Percentiles rank a stretch among this genome's conserved stretches.
Evolutionary conservation across 2,113 vertebrate genomes (phyloP).

Genomic region (Gadus chalcogrammus): DNA sequence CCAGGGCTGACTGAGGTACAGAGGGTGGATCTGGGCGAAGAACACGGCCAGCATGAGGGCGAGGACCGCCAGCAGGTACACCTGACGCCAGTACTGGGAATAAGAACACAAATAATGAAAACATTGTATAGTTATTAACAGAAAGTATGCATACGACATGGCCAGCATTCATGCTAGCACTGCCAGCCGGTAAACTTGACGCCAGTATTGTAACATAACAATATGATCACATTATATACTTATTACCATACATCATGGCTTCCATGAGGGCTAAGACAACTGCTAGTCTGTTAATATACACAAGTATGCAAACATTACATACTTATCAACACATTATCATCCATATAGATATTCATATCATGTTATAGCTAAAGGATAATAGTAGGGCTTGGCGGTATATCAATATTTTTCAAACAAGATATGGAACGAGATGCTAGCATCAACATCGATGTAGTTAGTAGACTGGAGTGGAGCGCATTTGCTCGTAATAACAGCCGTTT

Average conservation of each 20-base stretch:
- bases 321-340: conserved; percentile 51
- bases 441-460: too few species aligned
- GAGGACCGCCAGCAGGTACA: conserved; percentile 90
- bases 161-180: conserved; percentile 90
- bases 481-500: too few species aligned
- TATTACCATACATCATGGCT: conserved; percentile 74
- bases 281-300: conserved; percentile 82
- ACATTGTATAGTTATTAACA: too few species aligned
- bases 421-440: too few species aligned
- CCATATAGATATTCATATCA: conserved; percentile 69
- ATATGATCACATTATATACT: too few species aligned
- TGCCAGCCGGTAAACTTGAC: conserved; percentile 90
- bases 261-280: conserved; percentile 89
- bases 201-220: conserved; percentile 81
- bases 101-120: too few species aligned
- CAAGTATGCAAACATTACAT: too few species aligned
- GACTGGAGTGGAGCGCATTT: too few species aligned
- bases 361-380: too few species aligned
- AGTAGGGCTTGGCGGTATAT: too few species aligned
- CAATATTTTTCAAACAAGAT: too few species aligned
- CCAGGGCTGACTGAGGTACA: conserved; percentile 90
- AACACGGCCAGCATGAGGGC: conserved; percentile 91
- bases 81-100: conserved; percentile 89
- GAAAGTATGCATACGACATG: conserved; percentile 66
- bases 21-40: conserved; percentile 94